Evolutionary conservation across 2,113 vertebrate genomes (phyloP).

Genomic region (Tamias sibiricus): DNA sequence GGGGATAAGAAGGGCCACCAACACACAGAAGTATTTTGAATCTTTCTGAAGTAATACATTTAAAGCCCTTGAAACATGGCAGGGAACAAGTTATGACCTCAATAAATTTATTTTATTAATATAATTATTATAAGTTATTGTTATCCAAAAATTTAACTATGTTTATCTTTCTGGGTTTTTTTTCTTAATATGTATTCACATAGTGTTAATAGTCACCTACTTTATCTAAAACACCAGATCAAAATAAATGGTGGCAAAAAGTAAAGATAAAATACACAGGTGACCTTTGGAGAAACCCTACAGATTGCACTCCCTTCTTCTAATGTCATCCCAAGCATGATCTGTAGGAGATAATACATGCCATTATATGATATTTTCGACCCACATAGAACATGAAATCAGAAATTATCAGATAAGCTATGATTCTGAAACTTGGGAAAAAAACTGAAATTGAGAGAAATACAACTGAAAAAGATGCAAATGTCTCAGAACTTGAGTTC

Average conservation of each 20-base stretch:
- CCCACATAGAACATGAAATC: neutral
- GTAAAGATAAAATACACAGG: neutral
- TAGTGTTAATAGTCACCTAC: neutral
- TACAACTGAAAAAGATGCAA: conserved; percentile 13
- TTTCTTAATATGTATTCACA: neutral
- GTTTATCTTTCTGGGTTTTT: neutral
- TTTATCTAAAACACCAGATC: neutral
- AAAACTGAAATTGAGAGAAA: conserved; percentile 30
- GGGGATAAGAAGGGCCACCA: neutral
- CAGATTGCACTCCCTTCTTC: neutral
- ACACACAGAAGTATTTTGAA: neutral
- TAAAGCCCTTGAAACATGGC: neutral
- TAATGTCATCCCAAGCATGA: neutral
- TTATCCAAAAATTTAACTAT: neutral
- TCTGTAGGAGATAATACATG: neutral
- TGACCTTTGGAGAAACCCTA: neutral
- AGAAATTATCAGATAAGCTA: neutral
- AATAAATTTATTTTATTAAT: neutral
- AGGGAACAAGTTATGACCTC: neutral
- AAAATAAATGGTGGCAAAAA: neutral
- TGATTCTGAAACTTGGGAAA: neutral
- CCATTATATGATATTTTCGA: neutral
- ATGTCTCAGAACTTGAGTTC: conserved; percentile 56
- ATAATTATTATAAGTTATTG: neutral
- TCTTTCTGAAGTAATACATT: neutral